These are phyloP conservation scores for Cheracebus regulus DNA, from an alignment of 2,797 vertebrate genomes.

Conservation along the genomic window DNA sequence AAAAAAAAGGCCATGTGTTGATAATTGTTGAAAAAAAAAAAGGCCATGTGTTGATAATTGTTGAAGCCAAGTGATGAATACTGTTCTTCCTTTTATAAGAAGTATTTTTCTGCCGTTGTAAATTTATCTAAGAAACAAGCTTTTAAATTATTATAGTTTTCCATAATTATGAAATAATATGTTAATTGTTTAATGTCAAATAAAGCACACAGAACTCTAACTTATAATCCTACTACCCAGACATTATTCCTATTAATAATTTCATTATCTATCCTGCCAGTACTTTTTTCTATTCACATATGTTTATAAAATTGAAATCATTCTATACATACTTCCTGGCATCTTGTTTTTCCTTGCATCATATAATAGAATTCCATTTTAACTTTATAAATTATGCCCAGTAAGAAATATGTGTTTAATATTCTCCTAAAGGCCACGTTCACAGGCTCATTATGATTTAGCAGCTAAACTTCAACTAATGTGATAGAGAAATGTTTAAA, in stretches of 20 bases:
- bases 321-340: background rate
- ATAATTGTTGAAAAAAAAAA: background rate
- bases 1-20: no score
- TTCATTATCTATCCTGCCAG: background rate
- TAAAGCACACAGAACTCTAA: slow-evolving; percentile 8
- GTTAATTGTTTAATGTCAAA: background rate
- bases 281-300: background rate
- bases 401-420: background rate
- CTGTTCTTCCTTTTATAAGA: background rate
- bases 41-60: background rate
- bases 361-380: background rate
- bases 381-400: background rate
- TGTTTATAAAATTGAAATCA: background rate
- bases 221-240: background rate
- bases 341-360: background rate
- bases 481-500: background rate
- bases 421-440: background rate
- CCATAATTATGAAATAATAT: background rate
- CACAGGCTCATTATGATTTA: background rate
- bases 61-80: background rate
- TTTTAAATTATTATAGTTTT: background rate
- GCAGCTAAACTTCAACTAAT: background rate
- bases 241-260: background rate
- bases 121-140: background rate
- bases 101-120: background rate